phyloP scores from a whole-genome alignment of 1,140 invertebrate genomes.

The Trigoniulus corallinus region DNA sequence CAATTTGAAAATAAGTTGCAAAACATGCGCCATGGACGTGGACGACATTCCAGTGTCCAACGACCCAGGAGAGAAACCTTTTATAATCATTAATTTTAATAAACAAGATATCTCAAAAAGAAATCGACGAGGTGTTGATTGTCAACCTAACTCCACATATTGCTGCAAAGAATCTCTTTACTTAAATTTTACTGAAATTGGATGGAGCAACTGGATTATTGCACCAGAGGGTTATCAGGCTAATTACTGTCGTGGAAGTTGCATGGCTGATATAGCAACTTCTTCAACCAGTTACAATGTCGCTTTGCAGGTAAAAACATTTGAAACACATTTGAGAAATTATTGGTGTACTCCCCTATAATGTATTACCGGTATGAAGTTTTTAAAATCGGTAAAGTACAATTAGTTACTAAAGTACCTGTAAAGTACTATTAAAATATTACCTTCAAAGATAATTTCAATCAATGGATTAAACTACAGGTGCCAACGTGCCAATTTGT shows the following conservation, averaged over 20 bases:
- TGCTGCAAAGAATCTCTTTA: constrained; percentile 67
- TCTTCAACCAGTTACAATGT: too few relatives aligned
- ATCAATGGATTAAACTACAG: too few relatives aligned
- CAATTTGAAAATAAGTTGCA: constrained; percentile 52
- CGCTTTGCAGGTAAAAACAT: too few relatives aligned
- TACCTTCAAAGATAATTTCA: too few relatives aligned
- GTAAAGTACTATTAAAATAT: too few relatives aligned
- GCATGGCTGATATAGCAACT: constrained; percentile 39
- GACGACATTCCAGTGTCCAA: constrained; percentile 40
- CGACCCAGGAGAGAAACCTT: constrained; percentile 44
- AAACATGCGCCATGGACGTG: constrained; percentile 48
- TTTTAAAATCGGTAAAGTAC: too few relatives aligned
- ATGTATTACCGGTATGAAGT: too few relatives aligned
- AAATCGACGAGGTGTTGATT: constrained; percentile 46
- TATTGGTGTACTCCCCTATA: too few relatives aligned
- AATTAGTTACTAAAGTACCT: too few relatives aligned
- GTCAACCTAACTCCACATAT: constrained; percentile 41
- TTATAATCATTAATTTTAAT: constrained; percentile 46
- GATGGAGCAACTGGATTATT: constrained; percentile 76
- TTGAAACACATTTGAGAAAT: too few relatives aligned
- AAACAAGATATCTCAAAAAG: constrained; percentile 29
- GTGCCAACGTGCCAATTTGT: too few relatives aligned
- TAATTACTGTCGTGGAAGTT: constrained; percentile 66
- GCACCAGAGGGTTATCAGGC: constrained; percentile 60
- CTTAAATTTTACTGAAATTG: constrained; percentile 63